Conservation (phyloP, 2,888 invertebrate species). For the Aromia moschata region DNA sequence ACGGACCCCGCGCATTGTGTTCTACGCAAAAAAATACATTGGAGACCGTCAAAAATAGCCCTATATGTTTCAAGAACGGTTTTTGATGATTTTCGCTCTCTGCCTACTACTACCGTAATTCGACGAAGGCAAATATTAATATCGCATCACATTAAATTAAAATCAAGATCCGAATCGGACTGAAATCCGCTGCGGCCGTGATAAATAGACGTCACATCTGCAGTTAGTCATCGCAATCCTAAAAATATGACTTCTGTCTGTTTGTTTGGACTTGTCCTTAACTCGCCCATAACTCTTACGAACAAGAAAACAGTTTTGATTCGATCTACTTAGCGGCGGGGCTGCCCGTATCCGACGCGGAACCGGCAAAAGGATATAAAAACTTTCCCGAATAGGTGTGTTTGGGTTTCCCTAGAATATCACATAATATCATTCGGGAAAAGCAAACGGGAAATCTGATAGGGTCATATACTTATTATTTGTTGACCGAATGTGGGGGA, state of each 20-base stretch:
- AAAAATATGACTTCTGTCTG: constrained; percentile 63
- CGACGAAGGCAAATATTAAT: constrained; percentile 5
- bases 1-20: no score
- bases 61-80: no score
- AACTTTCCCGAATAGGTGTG: background rate
- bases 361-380: no score
- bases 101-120: background rate
- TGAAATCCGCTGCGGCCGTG: constrained; percentile 42
- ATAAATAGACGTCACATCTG: constrained; percentile 60
- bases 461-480: no score
- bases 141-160: constrained; percentile 19
- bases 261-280: constrained; percentile 60
- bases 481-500: no score
- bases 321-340: constrained; percentile 28
- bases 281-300: constrained; percentile 50
- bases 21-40: no score
- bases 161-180: constrained; percentile 23
- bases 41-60: no score
- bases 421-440: no score
- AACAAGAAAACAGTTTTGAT: constrained; percentile 50
- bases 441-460: no score
- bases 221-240: constrained; percentile 61
- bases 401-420: no score
- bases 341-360: no score
- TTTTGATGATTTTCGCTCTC: no score